Base-by-base conservation (phyloP, 1,140 invertebrate genomes). In the Pogonognathellus flavescens region DNA sequence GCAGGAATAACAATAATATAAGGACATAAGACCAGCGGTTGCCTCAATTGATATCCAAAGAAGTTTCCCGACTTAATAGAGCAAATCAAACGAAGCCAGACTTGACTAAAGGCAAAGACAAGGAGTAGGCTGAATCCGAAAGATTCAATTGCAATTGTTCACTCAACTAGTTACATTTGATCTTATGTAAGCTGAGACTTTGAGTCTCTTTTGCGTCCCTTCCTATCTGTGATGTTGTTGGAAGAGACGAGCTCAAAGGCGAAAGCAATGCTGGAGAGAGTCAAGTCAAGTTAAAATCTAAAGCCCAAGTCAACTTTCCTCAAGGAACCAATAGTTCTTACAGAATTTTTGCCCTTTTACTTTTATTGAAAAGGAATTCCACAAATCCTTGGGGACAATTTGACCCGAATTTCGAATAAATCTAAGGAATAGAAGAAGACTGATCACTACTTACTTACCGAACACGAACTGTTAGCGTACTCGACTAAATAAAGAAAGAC, bases 321-420 rank as follows among this genome's bases (percentile, higher is more conserved):
- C 9, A 84, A 66, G 3, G 53, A 84, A 20, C 25, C 25, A 84
- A 83, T 70, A 70, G 83, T 84, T 52, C 52, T 49, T 76, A n/a
- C 25, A 55, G 70, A 52, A 76, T 59, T 60, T 57, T 81, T 52
- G 80, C 50, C 55, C 72, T 81, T 60, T 62, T 81, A 82, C 80
- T 82, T 85, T 85, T 85, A 85, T 85, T 80, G 60, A 82, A 86
- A 86, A 84, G 83, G 84, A 49, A 72, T 84, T 84, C 82, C 72
- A 84, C 86, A 86, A 86, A 86, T 84, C 86, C 83, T 31, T 16
- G 18, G 20, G 20, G 86, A 83, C 86, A 80, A 80, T 57, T 86
- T 86, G 86, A 86, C 86, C 86, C 76, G 59, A 86, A 86, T 86
- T 86, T 84, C 50, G 83, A 84, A 86, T 82, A 86, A 84, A 86